A percentile compares a stretch with the other conserved stretches of the same genome.
Conservation (phyloP, 2,888 invertebrate species). For the Piscicola geometra region DNA sequence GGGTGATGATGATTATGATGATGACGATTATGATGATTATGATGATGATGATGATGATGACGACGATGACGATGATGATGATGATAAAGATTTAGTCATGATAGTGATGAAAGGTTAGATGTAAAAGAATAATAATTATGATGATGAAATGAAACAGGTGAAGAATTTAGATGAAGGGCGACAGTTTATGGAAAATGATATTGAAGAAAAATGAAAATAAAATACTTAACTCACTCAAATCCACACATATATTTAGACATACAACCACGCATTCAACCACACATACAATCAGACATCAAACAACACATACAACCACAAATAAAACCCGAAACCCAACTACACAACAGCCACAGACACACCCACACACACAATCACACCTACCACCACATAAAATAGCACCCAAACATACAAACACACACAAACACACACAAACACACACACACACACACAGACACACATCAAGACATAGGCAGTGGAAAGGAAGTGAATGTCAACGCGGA, state of each 20-base stretch:
- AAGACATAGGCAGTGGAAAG: neutral
- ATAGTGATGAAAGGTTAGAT: neutral
- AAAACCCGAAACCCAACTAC: neutral
- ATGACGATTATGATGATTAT: neutral
- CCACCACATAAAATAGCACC: neutral
- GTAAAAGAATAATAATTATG: too few species aligned
- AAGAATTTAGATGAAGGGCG: too few species aligned
- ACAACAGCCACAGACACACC: constrained; percentile 16
- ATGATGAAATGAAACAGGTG: too few species aligned
- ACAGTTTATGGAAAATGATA: too few species aligned
- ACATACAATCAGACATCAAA: neutral
- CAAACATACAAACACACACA: constrained; percentile 1
- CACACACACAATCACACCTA: constrained; percentile 2
- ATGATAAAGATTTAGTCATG: neutral
- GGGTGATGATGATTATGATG: neutral
- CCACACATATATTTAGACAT: constrained; percentile 20
- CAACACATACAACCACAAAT: neutral
- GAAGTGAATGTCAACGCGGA: too few species aligned
- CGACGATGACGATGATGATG: neutral
- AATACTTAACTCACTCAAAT: neutral
- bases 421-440: neutral
- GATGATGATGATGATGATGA: constrained; percentile 15
- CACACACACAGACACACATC: neutral
- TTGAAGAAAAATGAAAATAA: too few species aligned
- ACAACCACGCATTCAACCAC: neutral